These are phyloP conservation scores for Melieria crassipennis DNA, from an alignment of 2,888 invertebrate genomes.

Conservation along the genomic window DNA sequence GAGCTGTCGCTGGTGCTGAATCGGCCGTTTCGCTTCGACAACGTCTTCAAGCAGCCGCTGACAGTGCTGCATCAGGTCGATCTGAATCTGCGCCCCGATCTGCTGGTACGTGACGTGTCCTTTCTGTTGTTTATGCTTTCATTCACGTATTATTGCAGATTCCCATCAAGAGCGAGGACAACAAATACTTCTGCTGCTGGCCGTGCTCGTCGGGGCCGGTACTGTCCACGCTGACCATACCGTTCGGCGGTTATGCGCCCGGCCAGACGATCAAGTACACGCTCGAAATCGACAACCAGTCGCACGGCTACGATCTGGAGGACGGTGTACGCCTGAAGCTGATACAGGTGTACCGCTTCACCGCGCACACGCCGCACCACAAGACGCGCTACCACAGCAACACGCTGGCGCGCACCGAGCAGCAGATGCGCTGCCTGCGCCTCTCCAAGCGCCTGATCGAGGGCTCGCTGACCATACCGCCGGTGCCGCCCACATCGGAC, in stretches of 20 bases:
- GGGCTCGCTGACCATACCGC: conserved; percentile 40
- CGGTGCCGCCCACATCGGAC: conserved; percentile 40
- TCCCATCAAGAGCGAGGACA: conserved; percentile 41
- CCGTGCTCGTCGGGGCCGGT: conserved; percentile 46
- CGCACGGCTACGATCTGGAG: conserved; percentile 43
- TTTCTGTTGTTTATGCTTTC: background rate
- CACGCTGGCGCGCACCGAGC: conserved; percentile 17
- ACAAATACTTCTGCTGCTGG: conserved; percentile 47
- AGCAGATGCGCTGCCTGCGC: conserved; percentile 33
- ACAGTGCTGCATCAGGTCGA: conserved; percentile 81
- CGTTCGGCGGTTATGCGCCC: conserved; percentile 49
- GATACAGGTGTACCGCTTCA: conserved; percentile 42
- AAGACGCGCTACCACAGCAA: conserved; percentile 37
- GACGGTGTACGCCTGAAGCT: conserved; percentile 41
- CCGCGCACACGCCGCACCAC: conserved; percentile 43
- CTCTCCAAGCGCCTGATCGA: conserved; percentile 41
- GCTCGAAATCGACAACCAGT: conserved; percentile 48
- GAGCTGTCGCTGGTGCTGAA: conserved; percentile 79
- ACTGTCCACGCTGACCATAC: conserved; percentile 43
- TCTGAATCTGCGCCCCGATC: conserved; percentile 76
- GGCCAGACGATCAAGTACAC: conserved; percentile 47
- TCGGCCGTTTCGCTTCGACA: conserved; percentile 78
- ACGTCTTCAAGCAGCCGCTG: conserved; percentile 65
- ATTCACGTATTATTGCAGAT: conserved; percentile 33
- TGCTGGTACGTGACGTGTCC: conserved; percentile 68